phyloP scores from a whole-genome alignment of 2,797 vertebrate species.

The Catharus ustulatus region DNA sequence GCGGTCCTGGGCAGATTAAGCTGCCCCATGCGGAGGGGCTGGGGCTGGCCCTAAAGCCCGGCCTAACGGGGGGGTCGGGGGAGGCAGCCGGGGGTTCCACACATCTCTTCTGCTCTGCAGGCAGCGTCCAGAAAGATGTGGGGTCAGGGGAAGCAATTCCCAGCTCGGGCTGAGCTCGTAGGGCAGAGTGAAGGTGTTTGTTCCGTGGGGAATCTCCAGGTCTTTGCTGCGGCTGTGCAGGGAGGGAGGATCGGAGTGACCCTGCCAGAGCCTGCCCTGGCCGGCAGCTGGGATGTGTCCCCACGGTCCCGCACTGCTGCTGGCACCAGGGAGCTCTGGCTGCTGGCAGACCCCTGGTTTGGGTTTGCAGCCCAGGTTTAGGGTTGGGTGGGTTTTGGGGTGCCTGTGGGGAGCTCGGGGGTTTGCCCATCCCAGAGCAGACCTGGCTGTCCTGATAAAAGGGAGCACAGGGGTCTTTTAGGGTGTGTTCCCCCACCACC shows the following conservation, averaged over 20 bases:
- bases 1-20: constrained; percentile 81
- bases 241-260: not conserved
- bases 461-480: no score
- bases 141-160: not conserved
- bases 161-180: accelerated
- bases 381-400: not conserved
- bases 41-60: not conserved
- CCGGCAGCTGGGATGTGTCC: not conserved
- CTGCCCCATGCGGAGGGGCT: constrained; percentile 27
- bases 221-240: not conserved
- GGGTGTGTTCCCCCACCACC: no score
- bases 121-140: not conserved
- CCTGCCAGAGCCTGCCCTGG: no score
- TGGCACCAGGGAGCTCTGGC: accelerated
- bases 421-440: not conserved
- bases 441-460: not conserved
- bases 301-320: accelerated
- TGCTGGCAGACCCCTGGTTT: not conserved
- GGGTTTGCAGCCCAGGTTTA: not conserved
- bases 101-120: not conserved
- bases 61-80: not conserved
- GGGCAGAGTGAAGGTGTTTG: not conserved
- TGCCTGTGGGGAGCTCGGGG: not conserved
- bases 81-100: not conserved
- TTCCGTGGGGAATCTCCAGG: accelerated